Conservation (phyloP, 1,140 invertebrate species). For the Scaptomyza montana region DNA sequence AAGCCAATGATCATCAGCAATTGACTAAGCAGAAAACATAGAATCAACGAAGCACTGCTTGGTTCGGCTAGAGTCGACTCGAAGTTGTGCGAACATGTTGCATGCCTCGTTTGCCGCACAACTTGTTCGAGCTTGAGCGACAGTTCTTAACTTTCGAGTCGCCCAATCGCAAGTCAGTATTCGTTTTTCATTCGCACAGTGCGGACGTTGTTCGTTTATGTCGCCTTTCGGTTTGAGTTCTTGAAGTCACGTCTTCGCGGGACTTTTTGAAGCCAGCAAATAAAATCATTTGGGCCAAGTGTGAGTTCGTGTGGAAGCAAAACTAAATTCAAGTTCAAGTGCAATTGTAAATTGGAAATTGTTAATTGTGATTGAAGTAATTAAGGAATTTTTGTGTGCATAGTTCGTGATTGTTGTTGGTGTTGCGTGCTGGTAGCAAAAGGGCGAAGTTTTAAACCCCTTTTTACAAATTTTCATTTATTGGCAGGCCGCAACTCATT, state of each 20-base stretch:
- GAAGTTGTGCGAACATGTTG: conserved; percentile 28
- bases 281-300: background rate
- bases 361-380: background rate
- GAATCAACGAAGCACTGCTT: conserved; percentile 36
- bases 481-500: conserved; percentile 61
- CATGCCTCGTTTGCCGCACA: background rate
- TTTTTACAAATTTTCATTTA: conserved; percentile 55
- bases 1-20: conserved; percentile 24
- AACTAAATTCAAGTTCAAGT: conserved; percentile 8
- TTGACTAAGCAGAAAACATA: conserved; percentile 49
- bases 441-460: conserved; percentile 4
- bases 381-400: background rate
- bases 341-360: conserved; percentile 1
- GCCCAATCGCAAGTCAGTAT: conserved; percentile 56
- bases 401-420: background rate
- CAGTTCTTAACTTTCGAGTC: conserved; percentile 53
- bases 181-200: conserved; percentile 49
- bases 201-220: conserved; percentile 36
- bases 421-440: background rate
- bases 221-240: conserved; percentile 11
- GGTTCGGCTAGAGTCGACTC: conserved; percentile 4
- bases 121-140: conserved; percentile 33
- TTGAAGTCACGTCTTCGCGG: conserved; percentile 36
- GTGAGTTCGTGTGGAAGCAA: background rate
- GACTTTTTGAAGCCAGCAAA: background rate